Evolutionary conservation across 2,888 invertebrate species (phyloP).

Genomic region (Cyclophora albipunctata): DNA sequence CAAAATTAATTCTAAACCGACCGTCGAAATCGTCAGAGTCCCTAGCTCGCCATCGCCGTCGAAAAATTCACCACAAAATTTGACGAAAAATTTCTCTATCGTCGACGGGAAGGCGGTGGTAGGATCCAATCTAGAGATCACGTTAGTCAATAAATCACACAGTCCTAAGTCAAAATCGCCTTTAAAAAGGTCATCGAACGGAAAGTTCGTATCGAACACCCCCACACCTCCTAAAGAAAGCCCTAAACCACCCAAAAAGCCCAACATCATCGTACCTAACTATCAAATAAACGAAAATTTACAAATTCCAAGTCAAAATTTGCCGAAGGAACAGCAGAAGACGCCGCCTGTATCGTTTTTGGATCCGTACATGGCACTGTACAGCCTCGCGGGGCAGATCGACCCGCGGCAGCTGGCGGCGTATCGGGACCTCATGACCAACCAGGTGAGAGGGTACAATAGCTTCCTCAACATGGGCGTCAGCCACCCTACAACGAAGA

Average conservation of each 20-base stretch:
- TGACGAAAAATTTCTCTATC: conserved; percentile 61
- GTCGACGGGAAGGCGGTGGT: conserved; percentile 62
- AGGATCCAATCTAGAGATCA: conserved; percentile 82
- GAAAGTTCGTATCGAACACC: conserved; percentile 71
- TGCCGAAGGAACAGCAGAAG: conserved; percentile 40
- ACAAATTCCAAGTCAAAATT: conserved; percentile 23
- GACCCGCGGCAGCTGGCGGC: conserved; percentile 60
- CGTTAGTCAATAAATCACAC: conserved; percentile 74
- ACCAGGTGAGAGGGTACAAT: conserved; percentile 51
- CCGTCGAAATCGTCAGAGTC: conserved; percentile 77
- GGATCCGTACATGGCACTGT: conserved; percentile 64
- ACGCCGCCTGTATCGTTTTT: conserved; percentile 39
- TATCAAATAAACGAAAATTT: conserved; percentile 52
- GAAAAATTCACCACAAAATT: conserved; percentile 58
- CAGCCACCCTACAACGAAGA: conserved; percentile 61
- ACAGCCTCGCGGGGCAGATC: conserved; percentile 53
- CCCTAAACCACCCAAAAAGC: conserved; percentile 36
- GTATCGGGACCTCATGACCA: conserved; percentile 60
- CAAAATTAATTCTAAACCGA: conserved; percentile 50
- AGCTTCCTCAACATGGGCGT: conserved; percentile 47
- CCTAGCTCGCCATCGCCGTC: conserved; percentile 51
- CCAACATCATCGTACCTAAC: conserved; percentile 47
- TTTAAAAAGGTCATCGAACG: conserved; percentile 72
- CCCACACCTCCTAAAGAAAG: conserved; percentile 55
- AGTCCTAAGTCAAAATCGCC: conserved; percentile 47